phyloP scores from a whole-genome alignment of 1,140 invertebrate species.

The Oreohelix idahoensis region DNA sequence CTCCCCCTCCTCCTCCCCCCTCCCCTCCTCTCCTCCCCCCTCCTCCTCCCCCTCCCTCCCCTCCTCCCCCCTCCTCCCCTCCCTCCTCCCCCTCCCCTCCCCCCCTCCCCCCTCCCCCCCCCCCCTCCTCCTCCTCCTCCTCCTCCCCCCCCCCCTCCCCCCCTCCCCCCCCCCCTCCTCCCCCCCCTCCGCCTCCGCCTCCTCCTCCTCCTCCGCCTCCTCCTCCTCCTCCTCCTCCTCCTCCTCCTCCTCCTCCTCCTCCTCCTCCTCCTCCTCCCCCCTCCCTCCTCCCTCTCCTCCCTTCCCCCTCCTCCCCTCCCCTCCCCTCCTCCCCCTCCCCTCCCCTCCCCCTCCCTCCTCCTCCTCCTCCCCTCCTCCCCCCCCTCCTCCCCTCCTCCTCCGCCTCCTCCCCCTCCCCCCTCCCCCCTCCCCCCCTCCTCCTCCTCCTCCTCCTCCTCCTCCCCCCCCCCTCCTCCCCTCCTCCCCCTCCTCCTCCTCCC shows the following conservation, averaged over 20 bases:
- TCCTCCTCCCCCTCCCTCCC: neutral
- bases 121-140: neutral
- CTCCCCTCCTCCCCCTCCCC: too few relatives aligned
- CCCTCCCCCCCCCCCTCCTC: neutral
- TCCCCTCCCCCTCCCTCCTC: too few relatives aligned
- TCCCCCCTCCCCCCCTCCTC: too few relatives aligned
- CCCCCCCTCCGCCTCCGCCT: neutral
- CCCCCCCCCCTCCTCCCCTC: too few relatives aligned
- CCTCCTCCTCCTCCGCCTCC: neutral
- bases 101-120: neutral
- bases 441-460: too few relatives aligned
- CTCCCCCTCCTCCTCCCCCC: neutral
- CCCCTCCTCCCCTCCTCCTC: too few relatives aligned
- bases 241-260: neutral
- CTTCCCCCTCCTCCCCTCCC: too few relatives aligned
- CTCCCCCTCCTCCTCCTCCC: too few relatives aligned
- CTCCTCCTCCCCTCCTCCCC: too few relatives aligned
- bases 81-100: neutral
- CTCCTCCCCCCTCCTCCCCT: neutral
- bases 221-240: neutral
- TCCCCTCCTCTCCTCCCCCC: neutral
- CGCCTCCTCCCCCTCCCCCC: too few relatives aligned
- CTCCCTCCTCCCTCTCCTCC: neutral
- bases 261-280: neutral
- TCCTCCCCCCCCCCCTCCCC: neutral